Conservation (phyloP, 2,113 vertebrate species). For the Cavia aperea region DNA sequence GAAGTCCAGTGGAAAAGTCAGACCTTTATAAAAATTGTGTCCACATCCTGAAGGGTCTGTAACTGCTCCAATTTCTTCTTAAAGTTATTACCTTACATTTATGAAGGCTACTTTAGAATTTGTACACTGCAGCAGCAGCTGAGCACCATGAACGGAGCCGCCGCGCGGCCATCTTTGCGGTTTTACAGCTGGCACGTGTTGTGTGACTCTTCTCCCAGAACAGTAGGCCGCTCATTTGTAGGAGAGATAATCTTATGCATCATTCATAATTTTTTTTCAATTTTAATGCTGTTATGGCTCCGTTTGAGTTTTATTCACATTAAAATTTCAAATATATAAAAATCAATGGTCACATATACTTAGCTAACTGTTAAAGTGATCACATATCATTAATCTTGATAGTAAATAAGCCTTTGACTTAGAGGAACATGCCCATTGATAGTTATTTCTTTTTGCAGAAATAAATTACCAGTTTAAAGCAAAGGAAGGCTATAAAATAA, state of each 20-base stretch:
- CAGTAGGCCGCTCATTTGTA: neutral
- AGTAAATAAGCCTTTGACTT: neutral
- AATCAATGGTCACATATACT: neutral
- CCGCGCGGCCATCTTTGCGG: neutral
- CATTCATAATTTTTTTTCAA: neutral
- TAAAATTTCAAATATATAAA: conserved; percentile 18
- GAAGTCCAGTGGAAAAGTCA: neutral
- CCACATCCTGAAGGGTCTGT: neutral
- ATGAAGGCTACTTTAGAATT: neutral
- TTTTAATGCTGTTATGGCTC: neutral
- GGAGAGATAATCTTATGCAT: neutral
- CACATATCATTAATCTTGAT: neutral
- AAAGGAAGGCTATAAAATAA: neutral
- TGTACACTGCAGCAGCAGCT: neutral
- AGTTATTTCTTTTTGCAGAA: conserved; percentile 23
- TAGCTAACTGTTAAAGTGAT: neutral
- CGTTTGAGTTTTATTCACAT: conserved; percentile 2
- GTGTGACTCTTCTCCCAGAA: neutral
- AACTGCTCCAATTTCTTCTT: neutral
- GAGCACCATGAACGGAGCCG: neutral
- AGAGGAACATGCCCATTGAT: neutral
- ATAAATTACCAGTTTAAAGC: neutral
- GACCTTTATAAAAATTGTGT: neutral
- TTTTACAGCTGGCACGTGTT: neutral
- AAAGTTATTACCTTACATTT: neutral